A percentile compares a stretch with the other conserved stretches of the same genome.
phyloP scores from a whole-genome alignment of 2,113 vertebrate species.

The Baryphthengus martii region DNA sequence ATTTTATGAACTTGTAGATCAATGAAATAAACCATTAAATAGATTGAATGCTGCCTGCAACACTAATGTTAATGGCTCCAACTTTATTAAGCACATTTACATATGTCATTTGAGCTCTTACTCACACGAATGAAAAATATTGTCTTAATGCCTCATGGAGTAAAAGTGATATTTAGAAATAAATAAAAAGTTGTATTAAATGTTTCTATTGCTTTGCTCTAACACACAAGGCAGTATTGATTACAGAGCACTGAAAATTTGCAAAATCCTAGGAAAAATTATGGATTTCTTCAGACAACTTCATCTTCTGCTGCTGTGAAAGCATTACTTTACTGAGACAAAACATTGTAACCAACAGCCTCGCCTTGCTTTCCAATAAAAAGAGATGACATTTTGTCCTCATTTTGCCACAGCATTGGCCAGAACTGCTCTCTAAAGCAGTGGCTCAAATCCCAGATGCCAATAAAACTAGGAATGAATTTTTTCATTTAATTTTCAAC shows the following conservation, averaged over 20 bases:
- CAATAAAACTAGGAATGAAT: conserved; percentile 4
- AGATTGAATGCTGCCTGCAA: neutral
- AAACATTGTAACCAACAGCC: neutral
- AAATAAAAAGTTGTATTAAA: neutral
- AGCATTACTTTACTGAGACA: neutral
- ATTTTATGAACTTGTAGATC: conserved; percentile 16
- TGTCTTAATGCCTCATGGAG: neutral
- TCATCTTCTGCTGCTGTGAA: neutral
- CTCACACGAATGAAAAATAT: neutral
- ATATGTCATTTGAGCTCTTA: neutral
- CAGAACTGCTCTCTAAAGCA: neutral
- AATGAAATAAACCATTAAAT: conserved; percentile 10
- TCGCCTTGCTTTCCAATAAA: neutral
- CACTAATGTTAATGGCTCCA: neutral
- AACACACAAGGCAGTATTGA: neutral
- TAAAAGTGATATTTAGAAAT: neutral
- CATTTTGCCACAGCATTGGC: neutral
- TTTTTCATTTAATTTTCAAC: conserved; percentile 26
- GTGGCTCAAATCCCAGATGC: neutral
- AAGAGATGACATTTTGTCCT: neutral
- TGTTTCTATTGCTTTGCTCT: neutral
- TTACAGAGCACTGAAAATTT: neutral
- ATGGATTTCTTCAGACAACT: neutral
- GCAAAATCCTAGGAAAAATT: neutral
- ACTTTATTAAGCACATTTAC: neutral